Base-by-base conservation (phyloP, 2,113 vertebrate genomes). In the Onychorhynchus coronatus region DNA sequence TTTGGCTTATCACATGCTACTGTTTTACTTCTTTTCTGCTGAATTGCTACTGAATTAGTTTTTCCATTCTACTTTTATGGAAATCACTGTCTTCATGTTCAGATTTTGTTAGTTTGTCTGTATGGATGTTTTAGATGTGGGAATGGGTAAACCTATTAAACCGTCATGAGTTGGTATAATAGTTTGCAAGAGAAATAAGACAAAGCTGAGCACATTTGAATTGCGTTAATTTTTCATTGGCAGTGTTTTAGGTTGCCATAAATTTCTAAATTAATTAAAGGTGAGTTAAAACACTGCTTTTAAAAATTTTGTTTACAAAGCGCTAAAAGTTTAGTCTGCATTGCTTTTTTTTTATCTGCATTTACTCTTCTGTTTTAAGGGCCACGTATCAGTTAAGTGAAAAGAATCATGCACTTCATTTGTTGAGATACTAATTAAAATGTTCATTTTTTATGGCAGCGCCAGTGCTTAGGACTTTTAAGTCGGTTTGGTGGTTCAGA, bases 401-500 rank as follows among this genome's bases (percentile, higher is more conserved):
- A 71, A 70, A 80, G 14, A 73, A 65, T 19, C 0, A 3, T 41
- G 20, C 14, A 11, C 11, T 31, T 74, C 3, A 7, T 73, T 92
- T 49, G 31, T 53, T 68, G 65, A 71, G 41, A 39, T 63, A 52
- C 8, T 87, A n/a, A 94, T 50, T 41, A 31, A 52, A 63, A 42
- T 50, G 28, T 59, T 91, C 8, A 37, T 78, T 93, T 82, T 71
- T 37, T 77, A 66, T 4, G 56, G 37, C 90, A 99, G 99, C 99
- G 99, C 21, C 99, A 99, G 42, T 99, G 99, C 93, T 96, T 99
- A 85, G 98, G 98, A 71, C 98, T 99, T 50, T 98, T 99, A 0
- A 98, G 98, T 83, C 99, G 99, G 15, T 99, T 99, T 95, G 99
- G 98, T 42, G 99, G 99, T 16, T 98, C 98, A 2, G 99, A 99